Evolutionary conservation across 37 sponge, comb jelly and placozoan species (phyloP).

Genomic region (Cliona cf. orientalis): DNA sequence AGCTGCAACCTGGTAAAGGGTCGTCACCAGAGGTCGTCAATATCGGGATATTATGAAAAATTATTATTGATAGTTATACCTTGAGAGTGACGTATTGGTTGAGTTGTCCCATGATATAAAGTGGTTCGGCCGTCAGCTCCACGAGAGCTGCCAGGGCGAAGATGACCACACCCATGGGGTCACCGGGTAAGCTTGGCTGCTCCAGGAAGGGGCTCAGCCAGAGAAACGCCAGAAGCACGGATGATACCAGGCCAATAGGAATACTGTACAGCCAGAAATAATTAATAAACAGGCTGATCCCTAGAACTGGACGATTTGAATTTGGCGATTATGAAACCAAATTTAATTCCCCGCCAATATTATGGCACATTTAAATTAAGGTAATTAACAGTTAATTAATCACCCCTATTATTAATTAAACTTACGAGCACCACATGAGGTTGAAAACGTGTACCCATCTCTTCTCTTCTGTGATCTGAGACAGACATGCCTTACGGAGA

Average conservation of each 20-base stretch:
- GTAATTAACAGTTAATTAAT: too few species aligned
- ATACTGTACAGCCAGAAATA: too few species aligned
- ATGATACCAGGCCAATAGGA: conserved; percentile 30
- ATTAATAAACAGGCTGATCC: too few species aligned
- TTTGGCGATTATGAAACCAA: too few species aligned
- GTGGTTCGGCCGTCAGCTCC: conserved; percentile 88
- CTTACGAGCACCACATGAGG: conserved; percentile 80
- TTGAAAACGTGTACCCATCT: conserved; percentile 74
- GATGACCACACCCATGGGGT: conserved; percentile 68
- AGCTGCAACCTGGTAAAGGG: conserved; percentile 59
- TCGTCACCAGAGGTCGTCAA: too few species aligned
- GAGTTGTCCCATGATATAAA: conserved; percentile 71
- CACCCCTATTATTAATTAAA: too few species aligned
- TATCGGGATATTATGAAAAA: too few species aligned
- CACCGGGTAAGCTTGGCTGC: conserved; percentile 62
- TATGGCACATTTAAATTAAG: background rate
- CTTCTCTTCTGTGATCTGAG: conserved; percentile 31
- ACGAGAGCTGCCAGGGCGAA: conserved; percentile 76
- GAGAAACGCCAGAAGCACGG: conserved; percentile 37
- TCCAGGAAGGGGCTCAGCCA: conserved; percentile 80
- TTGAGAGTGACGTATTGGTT: conserved; percentile 63
- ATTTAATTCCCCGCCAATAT: background rate
- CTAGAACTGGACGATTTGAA: too few species aligned
- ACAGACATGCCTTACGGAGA: conserved; percentile 83
- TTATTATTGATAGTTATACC: too few species aligned